Conservation (phyloP, 2,888 invertebrate species). For the Alviniconcha strummeri region DNA sequence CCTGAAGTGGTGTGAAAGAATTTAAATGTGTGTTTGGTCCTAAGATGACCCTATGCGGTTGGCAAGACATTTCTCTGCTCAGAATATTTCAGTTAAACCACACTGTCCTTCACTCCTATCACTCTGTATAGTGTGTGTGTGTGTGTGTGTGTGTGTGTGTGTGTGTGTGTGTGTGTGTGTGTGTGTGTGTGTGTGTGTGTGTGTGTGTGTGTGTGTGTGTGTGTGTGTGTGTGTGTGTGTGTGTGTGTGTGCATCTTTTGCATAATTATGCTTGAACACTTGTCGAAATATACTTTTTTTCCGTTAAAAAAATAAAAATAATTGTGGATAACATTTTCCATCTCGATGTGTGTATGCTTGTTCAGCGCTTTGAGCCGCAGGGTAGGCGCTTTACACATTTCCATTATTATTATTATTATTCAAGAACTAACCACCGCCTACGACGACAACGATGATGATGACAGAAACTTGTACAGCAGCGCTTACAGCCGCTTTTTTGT, state of each 20-base stretch:
- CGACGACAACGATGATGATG: no score
- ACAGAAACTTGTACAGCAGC: no score
- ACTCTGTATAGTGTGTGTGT: no score
- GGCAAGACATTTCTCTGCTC: no score
- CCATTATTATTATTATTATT: neutral
- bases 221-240: slow-evolving; percentile 3
- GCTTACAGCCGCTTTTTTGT: no score
- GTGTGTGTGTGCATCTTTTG: neutral
- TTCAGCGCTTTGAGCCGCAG: neutral
- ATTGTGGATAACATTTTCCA: neutral
- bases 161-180: slow-evolving; percentile 3
- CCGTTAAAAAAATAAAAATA: neutral
- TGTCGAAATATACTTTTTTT: no score
- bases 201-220: neutral
- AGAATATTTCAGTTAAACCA: no score
- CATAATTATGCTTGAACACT: no score
- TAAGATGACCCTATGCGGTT: no score
- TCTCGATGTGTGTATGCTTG: neutral
- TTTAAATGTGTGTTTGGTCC: neutral
- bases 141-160: neutral
- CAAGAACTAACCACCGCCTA: no score
- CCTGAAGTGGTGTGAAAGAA: neutral
- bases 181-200: slow-evolving; percentile 16
- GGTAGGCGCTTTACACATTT: neutral
- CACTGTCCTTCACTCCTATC: no score